Evolutionary conservation across 2,797 vertebrate species (phyloP), one percentile per base, ranked within the genome.

Genomic region (Clarias platycephalus): DNA sequence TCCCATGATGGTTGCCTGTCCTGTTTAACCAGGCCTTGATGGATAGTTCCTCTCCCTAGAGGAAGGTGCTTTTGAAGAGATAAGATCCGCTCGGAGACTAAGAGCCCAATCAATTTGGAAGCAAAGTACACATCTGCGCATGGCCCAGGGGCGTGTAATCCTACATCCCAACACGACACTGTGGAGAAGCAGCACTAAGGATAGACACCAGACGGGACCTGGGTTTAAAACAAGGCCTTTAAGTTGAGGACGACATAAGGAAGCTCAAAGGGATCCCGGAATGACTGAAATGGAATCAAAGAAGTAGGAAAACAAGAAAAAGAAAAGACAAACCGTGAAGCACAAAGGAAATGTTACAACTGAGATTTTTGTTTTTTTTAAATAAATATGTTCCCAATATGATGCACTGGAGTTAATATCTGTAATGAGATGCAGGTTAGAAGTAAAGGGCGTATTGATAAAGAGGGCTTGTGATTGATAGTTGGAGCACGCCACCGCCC

Each of bases 41-140:
- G 81, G 83, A 85, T 82, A 84, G 80, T 34, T 49, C 24, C 79
- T 81, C 81, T 85, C 88, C 72, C 85, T 72, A 2, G 85, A 80
- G 86, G 70, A 63, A 37, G 66, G 15, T 64, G 78, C 78, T 79
- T 88, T 82, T 34, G 72, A 87, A 83, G 70, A 44, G 62, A 87
- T 71, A 28, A 62, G 72, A 64, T 82, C 87, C 79, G 85, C 72
- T 31, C 3, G 20, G 64, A 87, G 75, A 87, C 85, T 87, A 86
- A 89, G 75, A 85, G 84, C 70, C 66, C 81, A 84, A 84, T 88
- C 87, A 89, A 88, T 89, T 83, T 89, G 70, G 86, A 15, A 83
- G 82, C 70, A 86, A 86, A 86, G 86, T 60, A 82, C 80, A 89
- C 83, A 88, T 79, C 83, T 79, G 74, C 28, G 1, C 57, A 37